phyloP scores from a whole-genome alignment of 2,797 vertebrate species.

The Sebastes kiyomatsui region DNA sequence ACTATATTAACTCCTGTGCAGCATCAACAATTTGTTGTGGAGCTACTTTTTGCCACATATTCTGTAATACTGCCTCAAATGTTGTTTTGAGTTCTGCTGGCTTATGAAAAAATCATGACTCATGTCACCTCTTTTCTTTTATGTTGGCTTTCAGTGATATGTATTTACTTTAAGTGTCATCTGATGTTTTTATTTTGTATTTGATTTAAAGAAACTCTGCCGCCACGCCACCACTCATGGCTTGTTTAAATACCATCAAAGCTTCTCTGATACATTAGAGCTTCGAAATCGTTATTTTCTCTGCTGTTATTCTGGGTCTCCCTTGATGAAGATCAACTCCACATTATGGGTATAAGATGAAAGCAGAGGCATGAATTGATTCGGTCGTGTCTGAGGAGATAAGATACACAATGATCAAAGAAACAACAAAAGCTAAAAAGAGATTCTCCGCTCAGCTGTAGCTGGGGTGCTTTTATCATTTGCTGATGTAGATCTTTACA shows the following conservation, averaged over 20 bases:
- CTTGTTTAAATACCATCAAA: slow-evolving; percentile 4
- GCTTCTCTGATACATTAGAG: not conserved
- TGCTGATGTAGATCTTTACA: not conserved
- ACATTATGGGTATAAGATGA: slow-evolving; percentile 19
- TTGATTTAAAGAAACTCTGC: not conserved
- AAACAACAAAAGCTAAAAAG: not conserved
- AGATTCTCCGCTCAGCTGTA: not conserved
- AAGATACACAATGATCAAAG: slow-evolving; percentile 19
- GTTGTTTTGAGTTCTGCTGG: not conserved
- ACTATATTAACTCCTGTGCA: not conserved
- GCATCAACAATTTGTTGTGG: not conserved
- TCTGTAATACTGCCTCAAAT: not conserved
- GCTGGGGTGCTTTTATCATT: not conserved
- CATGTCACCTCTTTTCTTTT: not conserved
- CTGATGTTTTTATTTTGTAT: not conserved
- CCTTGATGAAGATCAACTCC: slow-evolving; percentile 9
- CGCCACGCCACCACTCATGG: not conserved
- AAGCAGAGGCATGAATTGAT: slow-evolving; percentile 14
- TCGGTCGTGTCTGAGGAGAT: not conserved
- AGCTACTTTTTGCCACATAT: too few species aligned
- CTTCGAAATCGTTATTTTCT: not conserved
- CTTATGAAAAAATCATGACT: not conserved
- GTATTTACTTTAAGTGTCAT: not conserved
- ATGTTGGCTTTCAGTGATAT: not conserved
- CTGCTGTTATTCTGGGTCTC: not conserved